Evolutionary conservation across 2,113 vertebrate genomes (phyloP).

Genomic region (Campylomormyrus numenius): DNA sequence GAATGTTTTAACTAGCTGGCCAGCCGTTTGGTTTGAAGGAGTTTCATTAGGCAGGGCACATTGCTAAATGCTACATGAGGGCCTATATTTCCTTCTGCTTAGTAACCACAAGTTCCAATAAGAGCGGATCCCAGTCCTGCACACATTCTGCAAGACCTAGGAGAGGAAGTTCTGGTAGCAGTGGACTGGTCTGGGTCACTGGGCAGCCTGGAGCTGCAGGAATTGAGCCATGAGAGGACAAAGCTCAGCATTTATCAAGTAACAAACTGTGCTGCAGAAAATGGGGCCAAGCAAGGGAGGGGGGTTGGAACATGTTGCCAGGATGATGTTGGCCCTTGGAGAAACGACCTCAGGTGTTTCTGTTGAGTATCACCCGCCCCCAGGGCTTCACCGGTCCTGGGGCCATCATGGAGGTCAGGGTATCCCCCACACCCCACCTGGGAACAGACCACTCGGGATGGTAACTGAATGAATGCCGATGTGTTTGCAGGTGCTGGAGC

Average conservation of each 20-base stretch:
- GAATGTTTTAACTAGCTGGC: background rate
- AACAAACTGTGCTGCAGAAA: background rate
- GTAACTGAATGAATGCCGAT: constrained; percentile 46
- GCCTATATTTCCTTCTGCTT: background rate
- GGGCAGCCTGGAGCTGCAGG: background rate
- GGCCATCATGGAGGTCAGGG: background rate
- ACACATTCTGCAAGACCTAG: background rate
- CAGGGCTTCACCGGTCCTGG: background rate
- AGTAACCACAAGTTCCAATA: background rate
- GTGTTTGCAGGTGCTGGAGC: constrained; percentile 84
- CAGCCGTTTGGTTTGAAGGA: background rate
- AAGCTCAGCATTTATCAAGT: background rate
- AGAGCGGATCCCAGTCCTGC: background rate
- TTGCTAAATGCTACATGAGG: background rate
- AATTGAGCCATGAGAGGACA: background rate
- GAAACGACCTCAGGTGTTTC: background rate
- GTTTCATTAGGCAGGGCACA: background rate
- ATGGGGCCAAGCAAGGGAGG: background rate
- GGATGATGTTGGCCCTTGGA: background rate
- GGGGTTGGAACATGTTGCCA: background rate
- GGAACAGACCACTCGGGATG: constrained; percentile 10
- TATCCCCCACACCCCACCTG: background rate
- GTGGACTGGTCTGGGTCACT: background rate
- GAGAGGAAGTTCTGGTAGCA: background rate
- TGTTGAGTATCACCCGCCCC: background rate